phyloP scores from a whole-genome alignment of 2,113 vertebrate genomes.

The Oncorhynchus nerka region DNA sequence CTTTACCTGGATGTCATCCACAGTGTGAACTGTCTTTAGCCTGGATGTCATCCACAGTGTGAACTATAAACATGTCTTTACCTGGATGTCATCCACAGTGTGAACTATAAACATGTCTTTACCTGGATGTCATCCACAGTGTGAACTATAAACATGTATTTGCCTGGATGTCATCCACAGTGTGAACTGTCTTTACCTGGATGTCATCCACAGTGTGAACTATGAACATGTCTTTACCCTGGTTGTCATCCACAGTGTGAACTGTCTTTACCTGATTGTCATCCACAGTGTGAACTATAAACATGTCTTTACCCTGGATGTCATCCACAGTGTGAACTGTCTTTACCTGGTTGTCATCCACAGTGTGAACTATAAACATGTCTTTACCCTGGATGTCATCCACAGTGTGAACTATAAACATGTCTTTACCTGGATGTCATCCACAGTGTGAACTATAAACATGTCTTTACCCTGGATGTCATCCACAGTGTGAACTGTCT shows the following conservation, averaged over 20 bases:
- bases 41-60: conserved; percentile 87
- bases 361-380: conserved; percentile 82
- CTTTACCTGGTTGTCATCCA: conserved; percentile 84
- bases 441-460: conserved; percentile 48
- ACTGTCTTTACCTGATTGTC: conserved; percentile 81
- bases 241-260: conserved; percentile 85
- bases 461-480: conserved; percentile 76
- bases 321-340: conserved; percentile 83
- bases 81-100: conserved; percentile 86
- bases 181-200: conserved; percentile 78
- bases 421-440: conserved; percentile 63
- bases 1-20: conserved; percentile 84
- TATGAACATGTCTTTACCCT: conserved; percentile 83
- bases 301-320: no score
- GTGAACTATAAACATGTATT: conserved; percentile 71
- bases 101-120: conserved; percentile 86
- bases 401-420: conserved; percentile 78
- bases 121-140: conserved; percentile 86
- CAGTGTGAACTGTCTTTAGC: conserved; percentile 65
- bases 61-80: conserved; percentile 84
- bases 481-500: conserved; percentile 84
- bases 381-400: conserved; percentile 26
- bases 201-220: conserved; percentile 88
- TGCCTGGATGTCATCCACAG: no score
- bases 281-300: conserved; percentile 82